Conservation (phyloP, 2,888 invertebrate species). For the Andrena bicolor region DNA sequence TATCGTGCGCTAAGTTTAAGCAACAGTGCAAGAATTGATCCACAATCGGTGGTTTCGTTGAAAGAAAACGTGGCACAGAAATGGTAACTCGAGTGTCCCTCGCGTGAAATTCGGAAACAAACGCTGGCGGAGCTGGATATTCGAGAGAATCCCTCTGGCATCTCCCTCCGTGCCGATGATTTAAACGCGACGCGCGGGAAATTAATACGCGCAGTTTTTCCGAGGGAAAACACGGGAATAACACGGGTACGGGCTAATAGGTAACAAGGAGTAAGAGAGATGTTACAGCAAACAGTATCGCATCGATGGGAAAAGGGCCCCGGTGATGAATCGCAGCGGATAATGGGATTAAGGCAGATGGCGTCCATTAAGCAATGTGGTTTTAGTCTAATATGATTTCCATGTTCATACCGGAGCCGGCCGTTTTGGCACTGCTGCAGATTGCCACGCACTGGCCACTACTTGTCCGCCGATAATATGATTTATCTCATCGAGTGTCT, state of each 20-base stretch:
- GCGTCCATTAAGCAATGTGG: constrained; percentile 67
- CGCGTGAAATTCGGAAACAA: neutral
- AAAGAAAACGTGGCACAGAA: neutral
- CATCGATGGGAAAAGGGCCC: constrained; percentile 33
- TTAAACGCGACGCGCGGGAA: constrained; percentile 4
- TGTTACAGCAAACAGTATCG: constrained; percentile 54
- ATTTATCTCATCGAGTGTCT: constrained; percentile 72
- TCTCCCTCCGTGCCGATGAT: neutral
- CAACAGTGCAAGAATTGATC: too few relatives aligned
- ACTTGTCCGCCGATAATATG: constrained; percentile 75
- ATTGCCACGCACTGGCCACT: constrained; percentile 69
- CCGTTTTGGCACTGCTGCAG: constrained; percentile 67
- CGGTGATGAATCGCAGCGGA: constrained; percentile 53
- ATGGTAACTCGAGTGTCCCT: neutral
- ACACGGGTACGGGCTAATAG: constrained; percentile 22
- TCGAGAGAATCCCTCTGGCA: neutral
- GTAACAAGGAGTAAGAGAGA: constrained; percentile 33
- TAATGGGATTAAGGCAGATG: constrained; percentile 63
- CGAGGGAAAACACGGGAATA: neutral
- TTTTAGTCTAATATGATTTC: constrained; percentile 71
- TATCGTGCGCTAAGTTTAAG: too few relatives aligned
- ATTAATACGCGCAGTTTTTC: constrained; percentile 2
- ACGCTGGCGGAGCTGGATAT: neutral
- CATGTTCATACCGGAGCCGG: constrained; percentile 55
- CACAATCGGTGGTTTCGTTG: too few relatives aligned